These are phyloP conservation scores for Crocallis elinguaria DNA, from an alignment of 2,888 invertebrate genomes.

Conservation along the genomic window DNA sequence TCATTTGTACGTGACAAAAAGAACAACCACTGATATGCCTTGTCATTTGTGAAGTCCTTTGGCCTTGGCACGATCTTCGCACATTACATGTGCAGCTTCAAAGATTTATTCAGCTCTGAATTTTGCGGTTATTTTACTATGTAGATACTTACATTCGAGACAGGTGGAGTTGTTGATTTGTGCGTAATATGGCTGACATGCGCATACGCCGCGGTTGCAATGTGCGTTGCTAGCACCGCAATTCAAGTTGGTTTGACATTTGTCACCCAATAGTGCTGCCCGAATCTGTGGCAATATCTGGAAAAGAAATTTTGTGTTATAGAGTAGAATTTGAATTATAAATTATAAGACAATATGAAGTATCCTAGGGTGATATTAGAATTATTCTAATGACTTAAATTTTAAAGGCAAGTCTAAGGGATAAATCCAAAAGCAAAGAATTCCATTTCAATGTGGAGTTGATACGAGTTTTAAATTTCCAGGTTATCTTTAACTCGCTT, in stretches of 20 bases:
- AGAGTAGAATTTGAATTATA: too few relatives aligned
- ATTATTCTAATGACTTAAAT: too few relatives aligned
- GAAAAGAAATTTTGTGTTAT: constrained; percentile 32
- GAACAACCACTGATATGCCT: constrained; percentile 16
- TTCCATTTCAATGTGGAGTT: too few relatives aligned
- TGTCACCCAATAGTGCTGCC: constrained; percentile 82
- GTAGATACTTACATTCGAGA: constrained; percentile 90
- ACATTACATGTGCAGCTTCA: constrained; percentile 2
- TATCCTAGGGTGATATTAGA: too few relatives aligned
- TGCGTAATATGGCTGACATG: constrained; percentile 93
- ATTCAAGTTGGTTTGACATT: constrained; percentile 86
- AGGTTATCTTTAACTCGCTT: too few relatives aligned
- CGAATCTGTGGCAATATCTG: constrained; percentile 60
- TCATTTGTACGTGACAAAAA: constrained; percentile 32
- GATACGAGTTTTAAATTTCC: too few relatives aligned
- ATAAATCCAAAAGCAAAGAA: too few relatives aligned
- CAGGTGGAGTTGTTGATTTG: constrained; percentile 91
- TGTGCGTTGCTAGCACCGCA: constrained; percentile 87
- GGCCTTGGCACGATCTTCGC: constrained; percentile 11
- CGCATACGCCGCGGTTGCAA: constrained; percentile 89
- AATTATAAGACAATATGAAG: too few relatives aligned
- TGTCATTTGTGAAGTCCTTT: constrained; percentile 17
- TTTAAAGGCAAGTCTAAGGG: too few relatives aligned
- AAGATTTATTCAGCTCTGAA: neutral
- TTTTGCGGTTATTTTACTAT: neutral